Conservation (phyloP, 1,140 invertebrate species). For the Hycleus phaleratus region DNA sequence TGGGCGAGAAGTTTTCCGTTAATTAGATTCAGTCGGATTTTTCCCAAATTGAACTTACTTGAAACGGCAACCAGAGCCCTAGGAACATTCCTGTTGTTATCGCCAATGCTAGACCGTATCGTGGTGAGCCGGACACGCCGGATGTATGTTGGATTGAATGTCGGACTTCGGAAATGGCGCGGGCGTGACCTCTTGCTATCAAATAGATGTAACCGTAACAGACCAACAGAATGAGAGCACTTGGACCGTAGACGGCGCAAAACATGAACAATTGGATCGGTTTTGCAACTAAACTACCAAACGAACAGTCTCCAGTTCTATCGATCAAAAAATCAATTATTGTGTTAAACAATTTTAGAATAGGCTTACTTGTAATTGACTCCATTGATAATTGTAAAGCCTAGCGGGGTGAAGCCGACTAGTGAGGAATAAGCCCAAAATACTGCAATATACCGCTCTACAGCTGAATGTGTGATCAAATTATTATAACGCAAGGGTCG, state of each 20-base stretch:
- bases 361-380: slow-evolving; percentile 20
- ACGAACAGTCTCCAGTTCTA: slow-evolving; percentile 40
- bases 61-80: slow-evolving; percentile 56
- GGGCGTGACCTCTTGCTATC: slow-evolving; percentile 55
- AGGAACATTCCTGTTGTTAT: slow-evolving; percentile 57
- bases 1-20: too few species aligned
- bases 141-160: slow-evolving; percentile 38
- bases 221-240: slow-evolving; percentile 47
- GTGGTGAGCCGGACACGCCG: slow-evolving; percentile 36
- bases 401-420: slow-evolving; percentile 50
- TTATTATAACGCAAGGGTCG: slow-evolving; percentile 55
- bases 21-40: too few species aligned
- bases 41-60: slow-evolving; percentile 39
- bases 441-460: slow-evolving; percentile 49
- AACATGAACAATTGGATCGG: slow-evolving; percentile 48
- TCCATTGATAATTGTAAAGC: slow-evolving; percentile 40
- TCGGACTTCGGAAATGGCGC: slow-evolving; percentile 58
- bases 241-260: slow-evolving; percentile 51
- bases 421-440: slow-evolving; percentile 55
- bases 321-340: background rate
- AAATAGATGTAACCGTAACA: slow-evolving; percentile 61
- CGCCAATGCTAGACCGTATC: slow-evolving; percentile 56
- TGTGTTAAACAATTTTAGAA: background rate
- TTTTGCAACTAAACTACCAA: slow-evolving; percentile 42
- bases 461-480: slow-evolving; percentile 54